Conservation (phyloP, 2,888 invertebrate genomes). For the Deroplatys truncata region DNA sequence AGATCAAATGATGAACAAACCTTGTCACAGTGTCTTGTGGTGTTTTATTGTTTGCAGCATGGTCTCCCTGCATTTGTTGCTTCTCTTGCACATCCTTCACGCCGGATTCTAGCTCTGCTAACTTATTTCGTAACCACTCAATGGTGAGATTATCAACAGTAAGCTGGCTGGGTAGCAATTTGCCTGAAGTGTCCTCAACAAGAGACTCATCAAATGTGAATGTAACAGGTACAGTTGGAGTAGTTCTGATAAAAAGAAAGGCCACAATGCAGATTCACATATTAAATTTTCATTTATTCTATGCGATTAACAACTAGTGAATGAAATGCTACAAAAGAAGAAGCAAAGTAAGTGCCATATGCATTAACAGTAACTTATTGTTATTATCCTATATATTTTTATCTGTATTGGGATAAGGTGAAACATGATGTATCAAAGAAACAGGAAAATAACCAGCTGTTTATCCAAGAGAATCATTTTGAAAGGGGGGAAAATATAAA, state of each 20-base stretch:
- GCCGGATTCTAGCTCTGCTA: conserved; percentile 73
- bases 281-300: background rate
- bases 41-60: background rate
- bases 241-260: conserved; percentile 57
- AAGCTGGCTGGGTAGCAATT: conserved; percentile 78
- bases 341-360: background rate
- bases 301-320: background rate
- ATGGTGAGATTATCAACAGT: conserved; percentile 91
- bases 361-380: too few relatives aligned
- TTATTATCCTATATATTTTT: too few relatives aligned
- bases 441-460: too few relatives aligned
- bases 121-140: conserved; percentile 78
- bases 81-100: conserved; percentile 65
- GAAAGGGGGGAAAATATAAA: too few relatives aligned
- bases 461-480: too few relatives aligned
- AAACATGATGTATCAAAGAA: too few relatives aligned
- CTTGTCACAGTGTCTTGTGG: background rate
- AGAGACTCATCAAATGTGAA: conserved; percentile 86
- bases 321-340: background rate
- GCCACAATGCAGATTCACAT: background rate
- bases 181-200: conserved; percentile 84
- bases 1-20: background rate
- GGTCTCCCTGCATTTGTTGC: background rate
- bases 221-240: conserved; percentile 68
- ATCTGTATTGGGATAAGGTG: too few relatives aligned